Evolutionary conservation across 1,140 invertebrate species (phyloP).

Genomic region (Ptiloglossa arizonensis): DNA sequence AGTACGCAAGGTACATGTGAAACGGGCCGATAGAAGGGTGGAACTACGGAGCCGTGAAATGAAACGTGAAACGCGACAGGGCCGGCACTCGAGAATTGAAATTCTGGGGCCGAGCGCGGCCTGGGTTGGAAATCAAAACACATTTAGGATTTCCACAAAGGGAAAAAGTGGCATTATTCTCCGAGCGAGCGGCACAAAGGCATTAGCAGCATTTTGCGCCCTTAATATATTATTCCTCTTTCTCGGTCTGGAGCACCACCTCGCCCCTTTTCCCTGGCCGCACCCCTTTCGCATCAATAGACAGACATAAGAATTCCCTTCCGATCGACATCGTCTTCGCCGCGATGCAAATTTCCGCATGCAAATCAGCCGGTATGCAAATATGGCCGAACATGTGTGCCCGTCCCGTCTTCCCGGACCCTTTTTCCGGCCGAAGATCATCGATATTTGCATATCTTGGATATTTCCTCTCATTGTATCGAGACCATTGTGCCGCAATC

Average conservation of each 20-base stretch:
- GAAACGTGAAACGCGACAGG: slow-evolving; percentile 2
- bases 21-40: no score
- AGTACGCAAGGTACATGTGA: no score
- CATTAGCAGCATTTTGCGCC: slow-evolving; percentile 79
- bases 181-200: slow-evolving; percentile 68
- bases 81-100: slow-evolving; percentile 35
- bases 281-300: slow-evolving; percentile 74
- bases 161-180: slow-evolving; percentile 72
- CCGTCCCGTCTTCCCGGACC: slow-evolving; percentile 75
- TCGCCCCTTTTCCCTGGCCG: slow-evolving; percentile 58
- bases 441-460: slow-evolving; percentile 82
- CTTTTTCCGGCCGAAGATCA: slow-evolving; percentile 79
- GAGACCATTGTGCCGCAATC: slow-evolving; percentile 73
- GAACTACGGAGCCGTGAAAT: background rate
- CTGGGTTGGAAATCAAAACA: slow-evolving; percentile 62
- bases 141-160: slow-evolving; percentile 71
- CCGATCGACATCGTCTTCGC: slow-evolving; percentile 58
- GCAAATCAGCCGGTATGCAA: slow-evolving; percentile 80
- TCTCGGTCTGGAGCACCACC: slow-evolving; percentile 58
- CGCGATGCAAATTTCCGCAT: slow-evolving; percentile 81
- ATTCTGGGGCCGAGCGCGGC: slow-evolving; percentile 19
- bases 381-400: slow-evolving; percentile 78
- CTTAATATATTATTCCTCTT: slow-evolving; percentile 80
- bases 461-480: slow-evolving; percentile 81
- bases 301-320: slow-evolving; percentile 60